Evolutionary conservation across 1,140 invertebrate genomes (phyloP).

Genomic region (Drosophila sp.): DNA sequence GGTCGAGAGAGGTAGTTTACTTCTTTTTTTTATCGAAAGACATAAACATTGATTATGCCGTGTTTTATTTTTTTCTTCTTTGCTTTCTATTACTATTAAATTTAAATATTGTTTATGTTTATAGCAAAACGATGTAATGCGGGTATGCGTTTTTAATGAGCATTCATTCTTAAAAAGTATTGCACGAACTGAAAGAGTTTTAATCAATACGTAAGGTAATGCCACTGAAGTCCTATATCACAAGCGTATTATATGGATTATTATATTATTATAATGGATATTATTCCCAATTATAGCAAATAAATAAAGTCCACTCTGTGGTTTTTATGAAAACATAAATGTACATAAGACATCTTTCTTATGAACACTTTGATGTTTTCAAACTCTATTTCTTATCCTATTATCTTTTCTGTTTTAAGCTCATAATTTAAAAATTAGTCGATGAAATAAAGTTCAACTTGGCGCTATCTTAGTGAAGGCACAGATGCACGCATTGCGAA

Average conservation of each 20-base stretch:
- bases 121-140: slow-evolving; percentile 71
- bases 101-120: slow-evolving; percentile 79
- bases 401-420: too few relatives aligned
- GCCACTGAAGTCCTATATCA: neutral
- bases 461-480: too few relatives aligned
- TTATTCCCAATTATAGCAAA: too few relatives aligned
- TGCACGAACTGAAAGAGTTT: neutral
- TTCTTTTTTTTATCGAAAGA: slow-evolving; percentile 39
- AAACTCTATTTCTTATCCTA: too few relatives aligned
- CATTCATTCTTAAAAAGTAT: neutral
- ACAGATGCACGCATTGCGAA: too few relatives aligned
- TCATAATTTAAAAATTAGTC: too few relatives aligned
- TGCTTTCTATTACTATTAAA: slow-evolving; percentile 55
- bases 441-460: too few relatives aligned
- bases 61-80: slow-evolving; percentile 59
- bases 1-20: neutral
- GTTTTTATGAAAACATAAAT: too few relatives aligned
- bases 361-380: too few relatives aligned
- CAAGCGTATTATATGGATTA: neutral
- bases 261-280: too few relatives aligned
- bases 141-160: slow-evolving; percentile 71
- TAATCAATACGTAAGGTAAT: neutral
- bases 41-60: slow-evolving; percentile 76
- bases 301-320: too few relatives aligned
- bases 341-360: too few relatives aligned